A percentile compares a stretch with the other conserved stretches of the same genome.
phyloP scores from a whole-genome alignment of 2,888 invertebrate genomes.

The Eupithecia pulchellata region DNA sequence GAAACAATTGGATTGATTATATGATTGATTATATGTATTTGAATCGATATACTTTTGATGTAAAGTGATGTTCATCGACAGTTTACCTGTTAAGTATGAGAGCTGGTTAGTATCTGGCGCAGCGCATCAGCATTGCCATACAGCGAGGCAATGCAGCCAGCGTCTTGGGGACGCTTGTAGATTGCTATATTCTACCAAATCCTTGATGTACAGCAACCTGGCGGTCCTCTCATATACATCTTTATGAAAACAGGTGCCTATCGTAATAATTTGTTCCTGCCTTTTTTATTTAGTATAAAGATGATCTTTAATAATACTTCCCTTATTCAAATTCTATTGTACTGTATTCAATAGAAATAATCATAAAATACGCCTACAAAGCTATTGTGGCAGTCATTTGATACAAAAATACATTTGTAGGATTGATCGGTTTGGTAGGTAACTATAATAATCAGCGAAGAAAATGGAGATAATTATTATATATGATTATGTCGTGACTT shows the following conservation, averaged over 20 bases:
- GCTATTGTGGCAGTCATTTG: too few species aligned
- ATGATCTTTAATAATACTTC: background rate
- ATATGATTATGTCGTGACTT: background rate
- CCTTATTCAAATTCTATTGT: background rate
- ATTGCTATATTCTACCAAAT: background rate
- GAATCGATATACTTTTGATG: too few species aligned
- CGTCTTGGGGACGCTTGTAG: too few species aligned
- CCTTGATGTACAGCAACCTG: background rate
- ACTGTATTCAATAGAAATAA: background rate
- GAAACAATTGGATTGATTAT: background rate
- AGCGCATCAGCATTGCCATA: too few species aligned
- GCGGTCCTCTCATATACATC: background rate
- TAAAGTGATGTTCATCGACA: too few species aligned
- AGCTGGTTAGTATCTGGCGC: too few species aligned
- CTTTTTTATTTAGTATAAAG: background rate
- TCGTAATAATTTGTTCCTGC: background rate
- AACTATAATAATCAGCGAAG: background rate
- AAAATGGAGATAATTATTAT: background rate
- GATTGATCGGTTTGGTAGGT: too few species aligned
- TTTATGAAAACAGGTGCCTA: background rate
- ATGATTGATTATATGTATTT: too few species aligned
- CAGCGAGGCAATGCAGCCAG: too few species aligned
- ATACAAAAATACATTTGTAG: too few species aligned
- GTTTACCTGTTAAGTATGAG: too few species aligned
- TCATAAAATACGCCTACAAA: too few species aligned